Percentiles rank a stretch among this genome's conserved stretches.
phyloP scores from a whole-genome alignment of 2,888 invertebrate genomes.

The Caradrina clavipalpis region DNA sequence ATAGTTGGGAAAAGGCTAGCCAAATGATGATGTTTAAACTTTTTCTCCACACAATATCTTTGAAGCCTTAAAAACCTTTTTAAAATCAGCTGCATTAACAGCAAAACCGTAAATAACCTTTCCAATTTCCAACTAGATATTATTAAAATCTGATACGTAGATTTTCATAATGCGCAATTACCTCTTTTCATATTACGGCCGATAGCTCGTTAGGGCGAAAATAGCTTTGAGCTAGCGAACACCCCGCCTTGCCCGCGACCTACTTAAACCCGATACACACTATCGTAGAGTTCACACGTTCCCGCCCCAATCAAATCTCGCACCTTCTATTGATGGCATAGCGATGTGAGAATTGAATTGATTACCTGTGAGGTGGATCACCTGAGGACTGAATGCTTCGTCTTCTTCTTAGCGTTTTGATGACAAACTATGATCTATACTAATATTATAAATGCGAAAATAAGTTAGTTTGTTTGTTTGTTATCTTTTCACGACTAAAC shows the following conservation, averaged over 20 bases:
- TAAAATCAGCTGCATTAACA: neutral
- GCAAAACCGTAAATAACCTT: neutral
- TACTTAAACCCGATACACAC: constrained; percentile 57
- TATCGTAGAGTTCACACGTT: constrained; percentile 39
- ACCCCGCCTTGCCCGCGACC: constrained; percentile 55
- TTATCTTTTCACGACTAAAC: too few species aligned
- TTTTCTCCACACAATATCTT: too few species aligned
- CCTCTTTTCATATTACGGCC: constrained; percentile 54
- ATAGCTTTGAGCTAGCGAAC: constrained; percentile 50
- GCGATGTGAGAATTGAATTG: constrained; percentile 25
- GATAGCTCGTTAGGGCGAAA: constrained; percentile 62
- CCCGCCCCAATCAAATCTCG: constrained; percentile 50
- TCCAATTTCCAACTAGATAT: constrained; percentile 41
- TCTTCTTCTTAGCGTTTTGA: too few species aligned
- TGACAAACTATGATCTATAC: too few species aligned
- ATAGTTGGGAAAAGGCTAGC: too few species aligned
- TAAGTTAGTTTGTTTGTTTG: too few species aligned
- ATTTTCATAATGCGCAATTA: constrained; percentile 64
- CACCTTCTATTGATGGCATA: constrained; percentile 44
- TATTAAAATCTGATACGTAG: constrained; percentile 44
- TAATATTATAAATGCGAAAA: too few species aligned
- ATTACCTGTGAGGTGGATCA: constrained; percentile 2
- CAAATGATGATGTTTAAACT: too few species aligned
- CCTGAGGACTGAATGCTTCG: neutral
- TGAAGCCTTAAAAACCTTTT: neutral